phyloP scores from a whole-genome alignment of 2,888 invertebrate genomes.

The Teleogryllus oceanicus region DNA sequence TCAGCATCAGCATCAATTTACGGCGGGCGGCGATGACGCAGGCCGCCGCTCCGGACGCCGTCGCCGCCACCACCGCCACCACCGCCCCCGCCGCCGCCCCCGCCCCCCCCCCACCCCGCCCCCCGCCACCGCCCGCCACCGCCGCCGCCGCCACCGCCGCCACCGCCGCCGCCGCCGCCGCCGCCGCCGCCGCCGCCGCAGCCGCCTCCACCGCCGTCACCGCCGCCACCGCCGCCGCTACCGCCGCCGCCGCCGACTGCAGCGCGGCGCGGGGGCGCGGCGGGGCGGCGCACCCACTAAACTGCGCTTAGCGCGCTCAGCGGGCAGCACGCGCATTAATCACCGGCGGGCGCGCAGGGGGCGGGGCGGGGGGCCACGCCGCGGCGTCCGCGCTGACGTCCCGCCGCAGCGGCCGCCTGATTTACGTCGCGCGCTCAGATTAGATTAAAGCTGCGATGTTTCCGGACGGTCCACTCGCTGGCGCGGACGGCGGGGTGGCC shows the following conservation, averaged over 20 bases:
- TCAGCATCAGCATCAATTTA: no score
- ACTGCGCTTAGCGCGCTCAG: constrained; percentile 18
- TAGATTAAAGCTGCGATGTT: constrained; percentile 6
- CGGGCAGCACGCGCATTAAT: background rate
- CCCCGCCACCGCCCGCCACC: background rate
- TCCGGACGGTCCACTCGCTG: background rate
- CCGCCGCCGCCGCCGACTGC: background rate
- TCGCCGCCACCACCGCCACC: background rate
- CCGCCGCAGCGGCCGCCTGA: background rate
- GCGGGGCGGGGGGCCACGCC: background rate
- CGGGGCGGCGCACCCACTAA: background rate
- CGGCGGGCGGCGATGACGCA: no score
- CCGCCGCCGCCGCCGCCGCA: background rate
- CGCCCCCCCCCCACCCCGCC: background rate
- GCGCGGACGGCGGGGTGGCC: background rate
- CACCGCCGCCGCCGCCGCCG: background rate
- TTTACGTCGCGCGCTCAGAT: constrained; percentile 18
- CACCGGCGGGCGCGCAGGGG: background rate
- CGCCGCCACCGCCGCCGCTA: background rate
- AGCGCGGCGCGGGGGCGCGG: background rate
- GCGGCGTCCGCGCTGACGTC: background rate
- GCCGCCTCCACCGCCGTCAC: background rate
- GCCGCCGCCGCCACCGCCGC: background rate
- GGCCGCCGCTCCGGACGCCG: background rate
- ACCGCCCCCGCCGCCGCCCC: background rate